Evolutionary conservation across 2,113 vertebrate species (phyloP).

Genomic region (Phrynosoma blainvillii): DNA sequence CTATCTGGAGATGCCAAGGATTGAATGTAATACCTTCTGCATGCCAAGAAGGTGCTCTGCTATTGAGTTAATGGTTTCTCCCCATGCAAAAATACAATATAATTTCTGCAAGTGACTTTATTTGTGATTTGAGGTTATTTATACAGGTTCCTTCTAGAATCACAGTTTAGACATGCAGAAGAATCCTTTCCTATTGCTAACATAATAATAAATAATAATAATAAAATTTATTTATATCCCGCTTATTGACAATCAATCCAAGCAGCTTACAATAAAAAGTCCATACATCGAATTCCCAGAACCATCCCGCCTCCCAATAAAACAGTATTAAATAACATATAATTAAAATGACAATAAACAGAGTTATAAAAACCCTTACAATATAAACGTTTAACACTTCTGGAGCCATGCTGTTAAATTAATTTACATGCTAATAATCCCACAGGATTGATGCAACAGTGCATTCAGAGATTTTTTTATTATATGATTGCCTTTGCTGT

Average conservation of each 20-base stretch:
- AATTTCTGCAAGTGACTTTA: background rate
- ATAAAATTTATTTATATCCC: no score
- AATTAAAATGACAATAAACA: no score
- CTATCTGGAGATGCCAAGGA: background rate
- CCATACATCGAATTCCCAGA: no score
- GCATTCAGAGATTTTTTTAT: background rate
- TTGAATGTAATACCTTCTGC: background rate
- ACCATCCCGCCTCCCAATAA: no score
- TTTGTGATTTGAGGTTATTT: no score
- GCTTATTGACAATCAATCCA: no score
- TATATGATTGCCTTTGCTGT: background rate
- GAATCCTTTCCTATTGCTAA: background rate
- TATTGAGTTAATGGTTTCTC: background rate
- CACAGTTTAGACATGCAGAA: background rate
- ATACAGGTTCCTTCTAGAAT: background rate
- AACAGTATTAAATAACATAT: no score
- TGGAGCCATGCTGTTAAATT: background rate
- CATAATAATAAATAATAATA: no score
- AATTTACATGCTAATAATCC: background rate
- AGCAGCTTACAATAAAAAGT: no score
- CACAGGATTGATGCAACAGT: background rate
- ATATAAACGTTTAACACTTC: no score
- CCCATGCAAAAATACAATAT: background rate
- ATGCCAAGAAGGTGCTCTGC: background rate
- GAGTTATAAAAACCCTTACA: no score